A percentile compares a stretch with the other conserved stretches of the same genome.
These are phyloP conservation scores for Carettochelys insculpta DNA, from an alignment of 2,113 vertebrate species.

Conservation along the genomic window DNA sequence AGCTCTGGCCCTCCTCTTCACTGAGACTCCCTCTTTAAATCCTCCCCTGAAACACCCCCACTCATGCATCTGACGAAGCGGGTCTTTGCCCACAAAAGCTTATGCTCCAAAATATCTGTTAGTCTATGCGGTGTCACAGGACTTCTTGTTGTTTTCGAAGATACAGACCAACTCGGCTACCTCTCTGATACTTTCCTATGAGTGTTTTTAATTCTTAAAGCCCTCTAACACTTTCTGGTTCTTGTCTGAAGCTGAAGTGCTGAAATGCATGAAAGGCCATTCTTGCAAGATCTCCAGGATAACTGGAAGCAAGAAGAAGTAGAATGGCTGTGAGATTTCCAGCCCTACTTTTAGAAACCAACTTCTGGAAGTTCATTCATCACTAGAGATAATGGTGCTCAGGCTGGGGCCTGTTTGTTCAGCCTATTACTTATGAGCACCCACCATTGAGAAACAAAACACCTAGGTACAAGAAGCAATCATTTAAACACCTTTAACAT, in stretches of 20 bases:
- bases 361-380: not conserved
- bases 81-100: too few species aligned
- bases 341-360: not conserved
- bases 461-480: not conserved
- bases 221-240: not conserved
- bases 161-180: too few species aligned
- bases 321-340: not conserved
- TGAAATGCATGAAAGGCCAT: not conserved
- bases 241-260: not conserved
- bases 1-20: too few species aligned
- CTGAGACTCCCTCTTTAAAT: too few species aligned
- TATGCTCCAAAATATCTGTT: too few species aligned
- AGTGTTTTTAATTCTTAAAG: not conserved
- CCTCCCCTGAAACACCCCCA: too few species aligned
- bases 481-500: conserved; percentile 10
- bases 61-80: too few species aligned
- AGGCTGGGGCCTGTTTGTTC: conserved; percentile 23
- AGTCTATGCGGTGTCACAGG: too few species aligned
- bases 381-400: not conserved
- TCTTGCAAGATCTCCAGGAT: not conserved
- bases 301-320: not conserved
- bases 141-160: too few species aligned
- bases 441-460: not conserved
- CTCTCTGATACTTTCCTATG: too few species aligned
- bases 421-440: not conserved